Conservation (phyloP, 2,797 vertebrate species). For the Macropus fuliginosus region DNA sequence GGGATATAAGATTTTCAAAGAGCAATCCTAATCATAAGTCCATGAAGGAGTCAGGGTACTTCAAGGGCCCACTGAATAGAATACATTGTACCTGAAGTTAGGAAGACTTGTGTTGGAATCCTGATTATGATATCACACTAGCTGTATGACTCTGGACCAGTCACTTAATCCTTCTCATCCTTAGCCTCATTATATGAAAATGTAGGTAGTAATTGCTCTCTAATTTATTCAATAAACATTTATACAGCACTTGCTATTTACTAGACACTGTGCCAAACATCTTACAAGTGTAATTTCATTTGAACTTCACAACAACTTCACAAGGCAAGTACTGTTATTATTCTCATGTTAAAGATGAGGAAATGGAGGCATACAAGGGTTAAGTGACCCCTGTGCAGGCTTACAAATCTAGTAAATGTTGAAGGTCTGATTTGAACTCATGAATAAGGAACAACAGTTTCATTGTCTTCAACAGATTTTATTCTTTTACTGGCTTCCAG, state of each 20-base stretch:
- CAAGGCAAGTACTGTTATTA: neutral
- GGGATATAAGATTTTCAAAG: neutral
- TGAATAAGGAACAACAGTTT: neutral
- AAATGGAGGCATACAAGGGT: neutral
- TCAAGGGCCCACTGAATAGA: neutral
- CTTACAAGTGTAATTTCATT: neutral
- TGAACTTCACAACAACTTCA: neutral
- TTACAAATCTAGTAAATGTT: neutral
- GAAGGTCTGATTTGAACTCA: neutral
- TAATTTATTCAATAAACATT: neutral
- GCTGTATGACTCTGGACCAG: neutral
- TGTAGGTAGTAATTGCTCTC: neutral
- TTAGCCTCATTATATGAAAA: neutral
- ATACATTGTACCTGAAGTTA: neutral
- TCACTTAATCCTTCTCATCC: neutral
- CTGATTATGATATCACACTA: neutral
- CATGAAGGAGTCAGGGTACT: neutral
- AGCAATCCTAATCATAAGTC: neutral
- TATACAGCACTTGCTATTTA: neutral
- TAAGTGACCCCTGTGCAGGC: neutral
- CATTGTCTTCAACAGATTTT: neutral
- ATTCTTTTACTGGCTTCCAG: neutral
- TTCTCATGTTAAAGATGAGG: neutral
- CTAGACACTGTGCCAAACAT: neutral
- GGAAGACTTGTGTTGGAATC: neutral